phyloP scores from a whole-genome alignment of 2,113 vertebrate species.

The Cheilinus undulatus region DNA sequence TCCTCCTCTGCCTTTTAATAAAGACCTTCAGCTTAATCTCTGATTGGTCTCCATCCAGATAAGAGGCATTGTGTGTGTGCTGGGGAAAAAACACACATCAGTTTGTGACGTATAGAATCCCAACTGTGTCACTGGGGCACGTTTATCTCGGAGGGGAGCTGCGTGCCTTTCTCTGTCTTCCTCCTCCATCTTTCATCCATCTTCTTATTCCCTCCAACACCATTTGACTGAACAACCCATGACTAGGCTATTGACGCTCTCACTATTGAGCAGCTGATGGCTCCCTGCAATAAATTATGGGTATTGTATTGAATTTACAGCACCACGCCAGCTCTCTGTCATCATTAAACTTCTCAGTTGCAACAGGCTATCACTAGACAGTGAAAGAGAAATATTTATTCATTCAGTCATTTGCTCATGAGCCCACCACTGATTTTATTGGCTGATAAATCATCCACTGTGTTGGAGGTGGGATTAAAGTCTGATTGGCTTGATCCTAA shows the following conservation, averaged over 20 bases:
- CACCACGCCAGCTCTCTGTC: constrained; percentile 42
- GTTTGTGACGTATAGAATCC: constrained; percentile 22
- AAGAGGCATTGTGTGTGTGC: constrained; percentile 23
- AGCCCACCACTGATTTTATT: constrained; percentile 47
- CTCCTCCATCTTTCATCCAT: constrained; percentile 33
- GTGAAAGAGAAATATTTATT: constrained; percentile 66
- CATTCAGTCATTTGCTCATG: constrained; percentile 59
- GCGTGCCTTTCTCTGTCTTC: constrained; percentile 15
- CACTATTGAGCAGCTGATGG: constrained; percentile 57
- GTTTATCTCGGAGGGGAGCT: constrained; percentile 24
- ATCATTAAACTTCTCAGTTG: constrained; percentile 48
- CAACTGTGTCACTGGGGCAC: constrained; percentile 2
- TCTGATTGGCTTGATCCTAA: constrained; percentile 45
- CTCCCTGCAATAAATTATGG: constrained; percentile 44
- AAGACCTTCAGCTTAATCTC: constrained; percentile 31
- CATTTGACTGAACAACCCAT: constrained; percentile 27
- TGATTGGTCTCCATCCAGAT: constrained; percentile 31
- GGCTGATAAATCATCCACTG: constrained; percentile 58
- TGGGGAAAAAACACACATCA: constrained; percentile 6
- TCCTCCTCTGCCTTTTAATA: constrained; percentile 26
- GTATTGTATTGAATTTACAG: constrained; percentile 53
- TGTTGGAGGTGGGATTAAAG: constrained; percentile 46
- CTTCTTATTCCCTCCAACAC: constrained; percentile 16
- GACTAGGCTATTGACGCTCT: constrained; percentile 37
- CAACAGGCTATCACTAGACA: constrained; percentile 47